These are phyloP conservation scores for Synanthedon vespiformis DNA, from an alignment of 2,888 invertebrate genomes.

Conservation along the genomic window DNA sequence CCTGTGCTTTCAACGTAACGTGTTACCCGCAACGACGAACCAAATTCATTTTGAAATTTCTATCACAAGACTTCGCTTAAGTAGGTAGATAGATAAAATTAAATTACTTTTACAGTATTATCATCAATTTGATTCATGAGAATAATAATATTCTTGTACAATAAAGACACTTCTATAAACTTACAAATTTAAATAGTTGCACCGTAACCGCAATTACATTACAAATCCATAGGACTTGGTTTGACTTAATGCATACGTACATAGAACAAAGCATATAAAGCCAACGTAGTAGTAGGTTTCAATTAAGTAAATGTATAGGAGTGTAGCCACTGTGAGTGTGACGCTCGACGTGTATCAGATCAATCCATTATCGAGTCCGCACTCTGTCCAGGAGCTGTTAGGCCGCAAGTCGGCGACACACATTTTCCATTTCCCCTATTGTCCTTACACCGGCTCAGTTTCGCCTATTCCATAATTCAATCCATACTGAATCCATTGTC, in stretches of 20 bases:
- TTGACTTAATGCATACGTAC: no score
- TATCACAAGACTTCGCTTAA: background rate
- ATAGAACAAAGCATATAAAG: no score
- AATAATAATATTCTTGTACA: no score
- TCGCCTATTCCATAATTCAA: slow-evolving; percentile 63
- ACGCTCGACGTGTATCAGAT: slow-evolving; percentile 47
- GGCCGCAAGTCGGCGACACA: slow-evolving; percentile 61
- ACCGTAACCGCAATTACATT: no score
- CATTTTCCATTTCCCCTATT: slow-evolving; percentile 66
- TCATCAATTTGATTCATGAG: no score
- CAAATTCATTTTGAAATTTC: slow-evolving; percentile 5
- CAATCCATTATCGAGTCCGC: slow-evolving; percentile 58
- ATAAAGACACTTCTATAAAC: no score
- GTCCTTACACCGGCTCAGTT: slow-evolving; percentile 48
- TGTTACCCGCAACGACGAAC: slow-evolving; percentile 5
- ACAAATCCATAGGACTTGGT: no score
- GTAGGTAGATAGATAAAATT: no score
- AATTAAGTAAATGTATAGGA: background rate
- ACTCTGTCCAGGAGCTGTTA: slow-evolving; percentile 55
- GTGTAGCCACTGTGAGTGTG: background rate
- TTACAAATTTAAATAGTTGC: no score
- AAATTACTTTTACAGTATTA: no score
- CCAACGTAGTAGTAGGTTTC: background rate
- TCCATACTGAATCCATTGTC: slow-evolving; percentile 58
- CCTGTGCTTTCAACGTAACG: slow-evolving; percentile 7